Percentiles rank a stretch among this genome's conserved stretches.
These are phyloP conservation scores for Cranoglanis bouderius DNA, from an alignment of 2,113 vertebrate genomes.

Conservation along the genomic window DNA sequence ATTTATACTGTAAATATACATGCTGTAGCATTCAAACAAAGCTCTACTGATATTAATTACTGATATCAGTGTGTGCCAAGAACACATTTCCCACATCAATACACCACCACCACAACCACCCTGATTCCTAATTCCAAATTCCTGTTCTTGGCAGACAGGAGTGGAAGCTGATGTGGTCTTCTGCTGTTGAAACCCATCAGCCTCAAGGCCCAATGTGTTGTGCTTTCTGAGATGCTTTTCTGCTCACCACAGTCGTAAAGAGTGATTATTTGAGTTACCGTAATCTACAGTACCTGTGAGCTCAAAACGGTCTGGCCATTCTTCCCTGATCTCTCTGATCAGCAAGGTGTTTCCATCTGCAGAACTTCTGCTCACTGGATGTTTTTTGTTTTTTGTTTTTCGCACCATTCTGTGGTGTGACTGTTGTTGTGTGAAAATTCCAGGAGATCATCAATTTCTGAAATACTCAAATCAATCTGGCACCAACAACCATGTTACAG, in stretches of 20 bases:
- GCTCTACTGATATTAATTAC: too few relatives aligned
- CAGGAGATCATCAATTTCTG: neutral
- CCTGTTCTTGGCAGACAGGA: neutral
- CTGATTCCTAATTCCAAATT: neutral
- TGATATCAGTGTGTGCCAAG: neutral
- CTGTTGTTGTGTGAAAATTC: neutral
- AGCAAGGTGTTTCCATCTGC: neutral
- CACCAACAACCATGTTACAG: neutral
- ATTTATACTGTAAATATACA: neutral
- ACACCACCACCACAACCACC: neutral
- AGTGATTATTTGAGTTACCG: too few relatives aligned
- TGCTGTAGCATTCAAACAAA: neutral
- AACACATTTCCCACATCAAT: neutral
- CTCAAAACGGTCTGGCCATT: too few relatives aligned
- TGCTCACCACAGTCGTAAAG: too few relatives aligned
- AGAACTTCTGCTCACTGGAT: neutral
- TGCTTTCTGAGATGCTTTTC: neutral
- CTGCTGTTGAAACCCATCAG: neutral
- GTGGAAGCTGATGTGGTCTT: neutral
- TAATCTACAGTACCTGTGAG: too few relatives aligned
- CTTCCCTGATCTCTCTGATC: too few relatives aligned
- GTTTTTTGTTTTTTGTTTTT: neutral
- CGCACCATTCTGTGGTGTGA: neutral
- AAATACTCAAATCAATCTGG: neutral
- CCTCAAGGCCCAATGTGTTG: neutral